Percentiles rank a stretch among this genome's conserved stretches.
phyloP scores from a whole-genome alignment of 1,140 invertebrate species.

The Megathymus violae region DNA sequence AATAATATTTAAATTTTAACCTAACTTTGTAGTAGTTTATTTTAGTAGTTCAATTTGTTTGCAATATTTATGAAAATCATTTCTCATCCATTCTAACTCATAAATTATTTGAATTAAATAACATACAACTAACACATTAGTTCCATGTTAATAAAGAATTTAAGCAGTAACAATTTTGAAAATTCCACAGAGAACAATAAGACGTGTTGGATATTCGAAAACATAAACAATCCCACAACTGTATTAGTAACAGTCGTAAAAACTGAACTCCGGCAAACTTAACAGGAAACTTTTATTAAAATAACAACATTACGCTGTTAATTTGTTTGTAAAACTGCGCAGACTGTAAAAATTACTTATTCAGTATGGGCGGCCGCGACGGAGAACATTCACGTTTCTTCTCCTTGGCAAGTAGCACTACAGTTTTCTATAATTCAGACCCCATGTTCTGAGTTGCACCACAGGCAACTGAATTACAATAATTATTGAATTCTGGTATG shows the following conservation, averaged over 20 bases:
- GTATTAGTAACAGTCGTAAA: slow-evolving; percentile 74
- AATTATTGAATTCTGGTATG: slow-evolving; percentile 41
- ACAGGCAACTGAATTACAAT: slow-evolving; percentile 37
- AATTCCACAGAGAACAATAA: slow-evolving; percentile 30
- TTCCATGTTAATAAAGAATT: no score
- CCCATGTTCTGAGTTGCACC: slow-evolving; percentile 37
- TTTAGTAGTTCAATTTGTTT: no score
- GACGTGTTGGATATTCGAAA: slow-evolving; percentile 59
- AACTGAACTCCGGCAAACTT: slow-evolving; percentile 71
- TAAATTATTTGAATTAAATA: no score
- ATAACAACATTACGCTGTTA: slow-evolving; percentile 81
- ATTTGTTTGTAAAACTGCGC: slow-evolving; percentile 82
- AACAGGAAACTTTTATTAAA: slow-evolving; percentile 80
- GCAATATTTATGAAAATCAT: no score
- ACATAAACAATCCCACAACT: slow-evolving; percentile 76
- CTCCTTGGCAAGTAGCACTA: slow-evolving; percentile 60
- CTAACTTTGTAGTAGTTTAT: no score
- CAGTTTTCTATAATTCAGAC: slow-evolving; percentile 74
- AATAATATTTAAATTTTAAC: no score
- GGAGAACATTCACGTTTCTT: slow-evolving; percentile 48
- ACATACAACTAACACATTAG: no score
- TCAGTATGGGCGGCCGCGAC: slow-evolving; percentile 69
- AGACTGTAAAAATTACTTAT: slow-evolving; percentile 82
- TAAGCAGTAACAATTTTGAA: slow-evolving; percentile 5
- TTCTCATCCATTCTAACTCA: no score